A percentile compares a stretch with the other conserved stretches of the same genome.
Evolutionary conservation across 2,888 invertebrate species (phyloP).

Genomic region (Pristionchus japonicus): DNA sequence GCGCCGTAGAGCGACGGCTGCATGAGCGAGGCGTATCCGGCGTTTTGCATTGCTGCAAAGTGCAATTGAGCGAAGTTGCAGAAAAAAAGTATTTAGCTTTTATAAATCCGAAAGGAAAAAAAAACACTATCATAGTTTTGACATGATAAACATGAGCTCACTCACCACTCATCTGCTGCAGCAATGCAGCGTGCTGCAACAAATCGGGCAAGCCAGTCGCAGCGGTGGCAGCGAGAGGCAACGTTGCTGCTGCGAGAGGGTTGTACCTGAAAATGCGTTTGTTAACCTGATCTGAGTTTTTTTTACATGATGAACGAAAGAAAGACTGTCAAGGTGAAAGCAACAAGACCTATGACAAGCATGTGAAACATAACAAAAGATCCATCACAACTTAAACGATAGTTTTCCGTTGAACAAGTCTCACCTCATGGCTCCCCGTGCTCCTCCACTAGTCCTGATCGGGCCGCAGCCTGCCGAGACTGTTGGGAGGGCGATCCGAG

Average conservation of each 20-base stretch:
- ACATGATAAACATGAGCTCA: no score
- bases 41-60: not conserved
- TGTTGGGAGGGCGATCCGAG: constrained; percentile 74
- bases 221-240: constrained; percentile 49
- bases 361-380: not conserved
- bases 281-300: no score
- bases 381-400: no score
- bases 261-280: constrained; percentile 35
- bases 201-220: not conserved
- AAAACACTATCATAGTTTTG: no score
- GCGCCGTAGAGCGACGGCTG: not conserved
- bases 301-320: not conserved
- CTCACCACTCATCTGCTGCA: constrained; percentile 32
- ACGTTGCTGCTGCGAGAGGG: constrained; percentile 56
- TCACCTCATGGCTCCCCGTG: constrained; percentile 11
- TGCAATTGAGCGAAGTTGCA: not conserved
- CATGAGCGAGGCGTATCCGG: not conserved
- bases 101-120: no score
- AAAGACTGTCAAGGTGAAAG: not conserved
- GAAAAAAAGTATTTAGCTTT: no score
- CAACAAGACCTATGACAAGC: not conserved
- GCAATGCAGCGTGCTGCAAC: not conserved
- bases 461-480: not conserved
- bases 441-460: not conserved
- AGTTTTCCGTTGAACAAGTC: not conserved